A percentile compares a stretch with the other conserved stretches of the same genome.
Evolutionary conservation across 2,888 invertebrate species (phyloP).

Genomic region (Calameuta idolon): DNA sequence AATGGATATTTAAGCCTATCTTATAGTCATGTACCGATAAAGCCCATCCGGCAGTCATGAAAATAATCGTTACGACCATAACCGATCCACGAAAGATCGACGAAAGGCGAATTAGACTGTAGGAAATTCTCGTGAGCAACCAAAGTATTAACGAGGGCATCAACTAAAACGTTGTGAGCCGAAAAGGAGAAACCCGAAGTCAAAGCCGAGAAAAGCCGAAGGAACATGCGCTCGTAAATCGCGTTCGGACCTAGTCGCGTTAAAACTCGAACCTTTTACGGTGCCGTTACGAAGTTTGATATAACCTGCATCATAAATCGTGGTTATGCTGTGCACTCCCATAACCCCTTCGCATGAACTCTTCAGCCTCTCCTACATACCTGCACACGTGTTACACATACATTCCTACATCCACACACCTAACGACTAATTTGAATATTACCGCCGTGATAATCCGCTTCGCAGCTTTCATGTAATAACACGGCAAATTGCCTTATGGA

Average conservation of each 20-base stretch:
- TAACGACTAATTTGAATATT: slow-evolving; percentile 41
- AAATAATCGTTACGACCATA: background rate
- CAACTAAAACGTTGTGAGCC: background rate
- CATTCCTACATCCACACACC: background rate
- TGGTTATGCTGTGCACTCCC: background rate
- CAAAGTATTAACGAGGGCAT: background rate
- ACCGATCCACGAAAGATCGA: background rate
- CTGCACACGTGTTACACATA: too few relatives aligned
- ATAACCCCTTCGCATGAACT: background rate
- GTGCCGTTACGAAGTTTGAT: background rate
- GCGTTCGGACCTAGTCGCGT: background rate
- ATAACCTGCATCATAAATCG: background rate
- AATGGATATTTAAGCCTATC: background rate
- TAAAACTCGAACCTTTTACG: background rate
- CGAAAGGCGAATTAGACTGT: background rate
- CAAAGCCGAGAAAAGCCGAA: background rate
- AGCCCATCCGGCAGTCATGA: background rate
- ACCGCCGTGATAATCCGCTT: slow-evolving; percentile 32
- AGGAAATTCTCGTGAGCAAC: background rate
- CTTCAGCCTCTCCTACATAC: background rate
- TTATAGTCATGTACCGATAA: background rate
- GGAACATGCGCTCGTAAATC: background rate
- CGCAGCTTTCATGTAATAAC: background rate
- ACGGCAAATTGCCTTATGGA: background rate
- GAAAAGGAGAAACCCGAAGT: background rate